These are phyloP conservation scores for Morone chrysops DNA, from an alignment of 2,113 vertebrate species.

Conservation along the genomic window DNA sequence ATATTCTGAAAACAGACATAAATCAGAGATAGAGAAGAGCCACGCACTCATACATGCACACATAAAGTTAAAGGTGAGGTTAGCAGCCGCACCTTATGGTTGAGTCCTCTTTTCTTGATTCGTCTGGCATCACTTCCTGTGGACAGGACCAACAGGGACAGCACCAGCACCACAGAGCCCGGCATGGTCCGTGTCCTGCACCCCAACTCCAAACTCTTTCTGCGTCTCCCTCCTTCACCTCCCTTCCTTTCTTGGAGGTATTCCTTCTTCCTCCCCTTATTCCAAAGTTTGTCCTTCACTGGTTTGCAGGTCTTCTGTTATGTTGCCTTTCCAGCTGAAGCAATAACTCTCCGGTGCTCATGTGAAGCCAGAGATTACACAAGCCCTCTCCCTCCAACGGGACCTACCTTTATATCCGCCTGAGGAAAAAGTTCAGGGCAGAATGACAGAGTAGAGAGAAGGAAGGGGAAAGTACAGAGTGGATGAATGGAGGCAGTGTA, in stretches of 20 bases:
- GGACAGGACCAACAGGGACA: slow-evolving; percentile 78
- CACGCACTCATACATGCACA: neutral
- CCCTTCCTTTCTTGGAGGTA: slow-evolving; percentile 28
- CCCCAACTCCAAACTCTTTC: slow-evolving; percentile 37
- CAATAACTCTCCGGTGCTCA: slow-evolving; percentile 50
- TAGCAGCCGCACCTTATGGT: slow-evolving; percentile 81
- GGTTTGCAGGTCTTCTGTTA: slow-evolving; percentile 19
- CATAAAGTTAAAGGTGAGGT: slow-evolving; percentile 25
- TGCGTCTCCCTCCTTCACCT: slow-evolving; percentile 19
- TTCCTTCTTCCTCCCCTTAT: slow-evolving; percentile 25
- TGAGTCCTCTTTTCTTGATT: slow-evolving; percentile 83
- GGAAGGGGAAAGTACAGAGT: slow-evolving; percentile 48
- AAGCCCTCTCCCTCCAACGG: slow-evolving; percentile 63
- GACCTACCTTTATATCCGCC: slow-evolving; percentile 65
- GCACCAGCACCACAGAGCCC: slow-evolving; percentile 63
- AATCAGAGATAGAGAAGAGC: neutral
- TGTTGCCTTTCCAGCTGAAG: slow-evolving; percentile 45
- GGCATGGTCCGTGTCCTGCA: slow-evolving; percentile 74
- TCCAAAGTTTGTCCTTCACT: slow-evolving; percentile 24
- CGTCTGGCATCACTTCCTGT: slow-evolving; percentile 76
- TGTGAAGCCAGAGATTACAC: slow-evolving; percentile 73
- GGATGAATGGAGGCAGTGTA: slow-evolving; percentile 63
- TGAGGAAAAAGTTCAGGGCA: slow-evolving; percentile 58
- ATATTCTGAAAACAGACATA: neutral
- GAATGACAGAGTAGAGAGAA: slow-evolving; percentile 50